Conservation (phyloP, 2,113 vertebrate species). For the Cyprinodon tularosa region DNA sequence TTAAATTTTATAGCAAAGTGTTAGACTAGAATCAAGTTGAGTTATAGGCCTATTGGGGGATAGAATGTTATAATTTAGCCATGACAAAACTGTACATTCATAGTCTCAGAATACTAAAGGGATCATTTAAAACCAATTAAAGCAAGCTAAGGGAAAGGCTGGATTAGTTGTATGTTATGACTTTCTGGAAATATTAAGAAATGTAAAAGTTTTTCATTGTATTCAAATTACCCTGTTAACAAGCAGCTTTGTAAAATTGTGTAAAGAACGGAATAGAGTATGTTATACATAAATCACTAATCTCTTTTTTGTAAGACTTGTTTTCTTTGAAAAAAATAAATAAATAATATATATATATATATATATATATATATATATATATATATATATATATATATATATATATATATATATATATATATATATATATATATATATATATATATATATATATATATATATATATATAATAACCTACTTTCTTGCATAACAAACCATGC, state of each 20-base stretch:
- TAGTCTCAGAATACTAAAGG: slow-evolving; percentile 40
- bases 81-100: neutral
- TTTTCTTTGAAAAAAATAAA: too few species aligned
- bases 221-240: neutral
- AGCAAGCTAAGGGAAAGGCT: slow-evolving; percentile 37
- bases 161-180: slow-evolving; percentile 55
- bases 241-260: too few species aligned
- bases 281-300: neutral
- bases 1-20: neutral
- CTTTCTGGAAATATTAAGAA: slow-evolving; percentile 10
- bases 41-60: neutral
- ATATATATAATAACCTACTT: neutral
- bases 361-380: too few species aligned
- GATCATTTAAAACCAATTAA: slow-evolving; percentile 51
- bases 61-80: slow-evolving; percentile 5
- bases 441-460: too few species aligned
- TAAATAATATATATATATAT: too few species aligned
- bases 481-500: neutral
- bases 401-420: too few species aligned
- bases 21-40: neutral
- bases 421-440: too few species aligned
- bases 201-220: slow-evolving; percentile 32
- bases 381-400: too few species aligned
- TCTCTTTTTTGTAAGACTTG: neutral
- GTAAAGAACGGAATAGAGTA: neutral